Conservation (phyloP, 2,797 vertebrate species). For the Rachycentron canadum region DNA sequence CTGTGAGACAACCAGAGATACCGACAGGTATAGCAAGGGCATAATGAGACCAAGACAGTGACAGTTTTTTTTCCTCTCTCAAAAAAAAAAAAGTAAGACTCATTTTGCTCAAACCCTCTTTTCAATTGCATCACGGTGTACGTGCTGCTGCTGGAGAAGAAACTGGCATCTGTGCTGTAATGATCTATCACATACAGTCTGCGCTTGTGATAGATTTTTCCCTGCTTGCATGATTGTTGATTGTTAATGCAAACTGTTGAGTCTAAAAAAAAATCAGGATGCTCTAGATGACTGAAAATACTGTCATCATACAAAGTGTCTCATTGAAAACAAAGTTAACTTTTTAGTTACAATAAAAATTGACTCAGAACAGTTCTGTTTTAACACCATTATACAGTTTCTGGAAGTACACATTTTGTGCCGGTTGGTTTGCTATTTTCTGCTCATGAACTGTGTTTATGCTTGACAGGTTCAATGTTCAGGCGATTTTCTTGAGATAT, state of each 20-base stretch:
- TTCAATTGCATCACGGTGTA: conserved; percentile 50
- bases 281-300: not conserved
- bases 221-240: conserved; percentile 2
- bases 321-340: conserved; percentile 3
- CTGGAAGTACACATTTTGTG: not conserved
- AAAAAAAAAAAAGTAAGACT: conserved; percentile 1
- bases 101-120: conserved; percentile 39
- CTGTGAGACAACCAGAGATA: conserved; percentile 14
- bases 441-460: not conserved
- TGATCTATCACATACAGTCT: conserved; percentile 23
- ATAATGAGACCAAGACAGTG: conserved; percentile 43
- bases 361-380: conserved; percentile 14
- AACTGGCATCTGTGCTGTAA: conserved; percentile 24
- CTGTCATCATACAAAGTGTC: not conserved
- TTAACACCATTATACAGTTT: not conserved
- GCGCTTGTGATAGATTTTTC: conserved; percentile 24
- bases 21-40: conserved; percentile 34
- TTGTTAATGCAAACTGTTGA: conserved; percentile 14
- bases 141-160: conserved; percentile 24
- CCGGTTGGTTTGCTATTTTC: not conserved
- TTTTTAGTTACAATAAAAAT: conserved; percentile 12
- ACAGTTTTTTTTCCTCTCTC: conserved; percentile 10
- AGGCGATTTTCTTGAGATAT: not conserved
- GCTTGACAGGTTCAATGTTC: not conserved
- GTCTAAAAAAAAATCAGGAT: conserved; percentile 19